A percentile compares a stretch with the other conserved stretches of the same genome.
Evolutionary conservation across 2,113 vertebrate genomes (phyloP).

Genomic region (Agapornis roseicollis): DNA sequence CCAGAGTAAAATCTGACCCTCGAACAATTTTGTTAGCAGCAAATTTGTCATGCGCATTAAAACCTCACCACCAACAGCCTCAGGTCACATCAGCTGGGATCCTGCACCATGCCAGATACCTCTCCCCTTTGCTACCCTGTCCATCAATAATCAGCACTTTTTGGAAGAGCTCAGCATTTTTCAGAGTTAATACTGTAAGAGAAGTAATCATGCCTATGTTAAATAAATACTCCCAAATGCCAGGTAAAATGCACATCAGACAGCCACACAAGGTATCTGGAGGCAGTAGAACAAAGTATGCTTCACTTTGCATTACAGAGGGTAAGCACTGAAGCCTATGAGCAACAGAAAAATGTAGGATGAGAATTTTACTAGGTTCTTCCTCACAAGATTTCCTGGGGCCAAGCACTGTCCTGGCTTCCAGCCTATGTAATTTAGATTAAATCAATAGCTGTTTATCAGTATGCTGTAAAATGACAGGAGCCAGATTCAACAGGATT

Average conservation of each 20-base stretch:
- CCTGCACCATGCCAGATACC: background rate
- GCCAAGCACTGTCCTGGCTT: conserved; percentile 33
- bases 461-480: background rate
- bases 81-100: background rate
- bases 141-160: background rate
- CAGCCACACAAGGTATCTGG: conserved; percentile 55
- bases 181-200: background rate
- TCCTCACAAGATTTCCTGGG: conserved; percentile 27
- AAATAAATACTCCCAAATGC: conserved; percentile 63
- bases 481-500: conserved; percentile 23
- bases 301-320: conserved; percentile 66
- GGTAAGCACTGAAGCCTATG: conserved; percentile 17
- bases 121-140: background rate
- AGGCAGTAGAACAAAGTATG: conserved; percentile 64
- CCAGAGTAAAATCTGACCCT: background rate
- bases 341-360: conserved; percentile 58
- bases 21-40: conserved; percentile 29
- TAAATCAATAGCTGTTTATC: conserved; percentile 15
- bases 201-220: background rate
- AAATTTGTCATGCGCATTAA: conserved; percentile 27
- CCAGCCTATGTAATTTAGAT: background rate
- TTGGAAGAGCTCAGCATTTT: conserved; percentile 14
- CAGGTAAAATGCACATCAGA: conserved; percentile 72
- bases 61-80: background rate
- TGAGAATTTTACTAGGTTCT: conserved; percentile 52